phyloP scores from a whole-genome alignment of 2,113 vertebrate species.

The Aptenodytes forsteri region DNA sequence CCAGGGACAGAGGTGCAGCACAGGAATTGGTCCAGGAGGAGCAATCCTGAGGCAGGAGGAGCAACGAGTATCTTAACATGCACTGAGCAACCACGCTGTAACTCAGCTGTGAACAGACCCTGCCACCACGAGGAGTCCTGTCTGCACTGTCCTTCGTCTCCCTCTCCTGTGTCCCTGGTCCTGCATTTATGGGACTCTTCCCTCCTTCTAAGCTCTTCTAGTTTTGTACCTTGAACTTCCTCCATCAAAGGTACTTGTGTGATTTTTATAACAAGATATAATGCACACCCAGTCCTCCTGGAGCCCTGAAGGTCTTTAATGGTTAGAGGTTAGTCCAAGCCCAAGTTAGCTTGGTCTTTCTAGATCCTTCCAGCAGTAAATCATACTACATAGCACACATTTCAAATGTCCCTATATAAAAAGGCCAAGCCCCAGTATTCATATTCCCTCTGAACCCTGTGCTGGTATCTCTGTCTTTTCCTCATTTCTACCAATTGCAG shows the following conservation, averaged over 20 bases:
- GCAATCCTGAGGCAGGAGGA: neutral
- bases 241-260: neutral
- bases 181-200: neutral
- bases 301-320: neutral
- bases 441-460: neutral
- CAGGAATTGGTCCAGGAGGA: neutral
- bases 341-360: neutral
- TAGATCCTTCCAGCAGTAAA: neutral
- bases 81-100: neutral
- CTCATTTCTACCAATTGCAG: neutral
- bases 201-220: neutral
- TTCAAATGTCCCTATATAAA: neutral
- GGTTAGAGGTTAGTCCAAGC: neutral
- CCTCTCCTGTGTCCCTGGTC: neutral
- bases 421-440: neutral
- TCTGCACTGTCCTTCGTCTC: neutral
- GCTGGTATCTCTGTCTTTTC: neutral
- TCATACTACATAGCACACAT: neutral
- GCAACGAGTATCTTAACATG: fast-evolving
- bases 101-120: neutral
- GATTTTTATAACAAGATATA: neutral
- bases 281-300: neutral
- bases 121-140: fast-evolving
- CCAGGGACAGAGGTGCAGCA: neutral
- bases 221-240: neutral